Percentiles rank a stretch among this genome's conserved stretches.
phyloP scores from a whole-genome alignment of 2,888 invertebrate species.

The Nymphalis c-album region DNA sequence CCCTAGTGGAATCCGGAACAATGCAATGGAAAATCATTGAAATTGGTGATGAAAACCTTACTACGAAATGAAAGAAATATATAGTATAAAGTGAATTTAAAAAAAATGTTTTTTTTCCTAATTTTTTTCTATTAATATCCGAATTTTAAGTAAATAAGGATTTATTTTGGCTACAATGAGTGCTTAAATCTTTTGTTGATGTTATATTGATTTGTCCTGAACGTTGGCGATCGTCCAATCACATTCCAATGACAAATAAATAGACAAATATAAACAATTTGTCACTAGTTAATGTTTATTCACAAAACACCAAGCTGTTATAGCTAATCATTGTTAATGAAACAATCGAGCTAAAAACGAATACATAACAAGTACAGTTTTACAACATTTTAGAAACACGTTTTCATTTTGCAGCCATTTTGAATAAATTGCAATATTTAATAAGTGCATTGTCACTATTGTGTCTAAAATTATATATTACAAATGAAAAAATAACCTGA shows the following conservation, averaged over 20 bases:
- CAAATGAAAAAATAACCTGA: no score
- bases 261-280: slow-evolving; percentile 16
- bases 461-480: no score
- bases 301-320: neutral
- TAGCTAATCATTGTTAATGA: neutral
- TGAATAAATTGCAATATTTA: no score
- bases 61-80: no score
- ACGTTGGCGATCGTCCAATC: slow-evolving; percentile 18
- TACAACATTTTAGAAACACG: neutral
- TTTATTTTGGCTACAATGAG: slow-evolving; percentile 8
- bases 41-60: no score
- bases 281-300: neutral
- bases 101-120: no score
- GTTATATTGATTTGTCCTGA: slow-evolving; percentile 23
- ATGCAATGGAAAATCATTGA: no score
- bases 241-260: slow-evolving; percentile 14
- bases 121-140: neutral
- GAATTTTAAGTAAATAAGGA: neutral
- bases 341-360: neutral
- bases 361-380: neutral
- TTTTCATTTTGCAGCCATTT: no score
- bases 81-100: no score
- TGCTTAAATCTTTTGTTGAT: slow-evolving; percentile 14
- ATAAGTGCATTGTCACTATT: no score
- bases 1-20: no score